These are phyloP conservation scores for Sciaenops ocellatus DNA, from an alignment of 2,797 vertebrate species.

Conservation along the genomic window DNA sequence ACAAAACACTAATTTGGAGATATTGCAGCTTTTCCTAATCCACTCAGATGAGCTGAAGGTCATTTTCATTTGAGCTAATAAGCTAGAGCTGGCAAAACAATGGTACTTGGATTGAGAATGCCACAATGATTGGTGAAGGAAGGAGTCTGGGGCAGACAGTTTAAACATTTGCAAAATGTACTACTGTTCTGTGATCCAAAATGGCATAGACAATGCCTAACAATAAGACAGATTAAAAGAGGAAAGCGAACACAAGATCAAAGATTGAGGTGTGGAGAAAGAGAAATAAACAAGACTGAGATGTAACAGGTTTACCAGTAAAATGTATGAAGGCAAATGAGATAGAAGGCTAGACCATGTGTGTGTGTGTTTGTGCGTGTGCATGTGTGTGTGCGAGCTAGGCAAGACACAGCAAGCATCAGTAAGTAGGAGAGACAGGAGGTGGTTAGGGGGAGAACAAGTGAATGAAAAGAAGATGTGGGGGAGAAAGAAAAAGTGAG, in stretches of 20 bases:
- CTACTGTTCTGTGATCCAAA: conserved; percentile 33
- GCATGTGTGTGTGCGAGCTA: conserved; percentile 11
- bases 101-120: conserved; percentile 29
- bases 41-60: conserved; percentile 44
- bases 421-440: conserved; percentile 68
- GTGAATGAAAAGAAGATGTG: conserved; percentile 71
- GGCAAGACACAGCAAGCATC: conserved; percentile 59
- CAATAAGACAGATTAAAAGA: conserved; percentile 39
- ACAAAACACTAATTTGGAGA: conserved; percentile 56
- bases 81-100: conserved; percentile 54
- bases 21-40: conserved; percentile 48
- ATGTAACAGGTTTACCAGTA: conserved; percentile 60
- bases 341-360: conserved; percentile 25
- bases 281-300: conserved; percentile 28
- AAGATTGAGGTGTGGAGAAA: conserved; percentile 22
- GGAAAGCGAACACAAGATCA: conserved; percentile 32
- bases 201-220: conserved; percentile 15
- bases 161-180: conserved; percentile 38
- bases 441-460: conserved; percentile 65
- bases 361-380: conserved; percentile 23
- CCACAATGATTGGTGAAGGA: conserved; percentile 32
- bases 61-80: conserved; percentile 57
- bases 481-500: conserved; percentile 70
- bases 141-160: conserved; percentile 27
- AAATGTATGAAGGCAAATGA: conserved; percentile 45